A percentile compares a stretch with the other conserved stretches of the same genome.
phyloP scores from a whole-genome alignment of 2,113 vertebrate species.

The Colaptes auratus region DNA sequence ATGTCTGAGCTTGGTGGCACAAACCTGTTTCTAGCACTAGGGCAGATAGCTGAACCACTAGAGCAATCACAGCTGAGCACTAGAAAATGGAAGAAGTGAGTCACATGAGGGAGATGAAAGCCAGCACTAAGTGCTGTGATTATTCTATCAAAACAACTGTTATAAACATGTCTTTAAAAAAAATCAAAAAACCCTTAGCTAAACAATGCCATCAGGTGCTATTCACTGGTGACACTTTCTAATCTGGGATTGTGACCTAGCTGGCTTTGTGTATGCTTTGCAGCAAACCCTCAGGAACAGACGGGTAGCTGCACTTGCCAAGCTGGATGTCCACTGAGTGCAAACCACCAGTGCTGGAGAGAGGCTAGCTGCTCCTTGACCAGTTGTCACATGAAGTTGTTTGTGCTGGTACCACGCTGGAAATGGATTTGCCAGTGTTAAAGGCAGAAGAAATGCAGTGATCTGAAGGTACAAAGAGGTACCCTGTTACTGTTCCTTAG shows the following conservation, averaged over 20 bases:
- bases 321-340: neutral
- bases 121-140: slow-evolving; percentile 39
- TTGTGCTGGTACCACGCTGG: neutral
- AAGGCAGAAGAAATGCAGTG: rapidly evolving
- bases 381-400: neutral
- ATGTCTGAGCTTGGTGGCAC: slow-evolving; percentile 4
- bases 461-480: neutral
- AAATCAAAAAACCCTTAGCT: neutral
- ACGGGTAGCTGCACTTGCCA: rapidly evolving
- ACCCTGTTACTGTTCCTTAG: neutral
- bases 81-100: slow-evolving; percentile 43
- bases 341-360: neutral
- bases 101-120: slow-evolving; percentile 69
- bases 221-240: slow-evolving; percentile 41
- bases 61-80: neutral
- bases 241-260: slow-evolving; percentile 13
- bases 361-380: neutral
- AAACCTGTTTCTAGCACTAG: neutral
- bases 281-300: neutral
- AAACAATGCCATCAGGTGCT: slow-evolving; percentile 49
- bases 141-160: slow-evolving; percentile 32
- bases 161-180: slow-evolving; percentile 20
- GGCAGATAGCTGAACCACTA: slow-evolving; percentile 38
- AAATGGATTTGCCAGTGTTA: neutral
- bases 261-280: neutral